These are phyloP conservation scores for Eubasilissa regina DNA, from an alignment of 1,140 invertebrate species.

Conservation along the genomic window DNA sequence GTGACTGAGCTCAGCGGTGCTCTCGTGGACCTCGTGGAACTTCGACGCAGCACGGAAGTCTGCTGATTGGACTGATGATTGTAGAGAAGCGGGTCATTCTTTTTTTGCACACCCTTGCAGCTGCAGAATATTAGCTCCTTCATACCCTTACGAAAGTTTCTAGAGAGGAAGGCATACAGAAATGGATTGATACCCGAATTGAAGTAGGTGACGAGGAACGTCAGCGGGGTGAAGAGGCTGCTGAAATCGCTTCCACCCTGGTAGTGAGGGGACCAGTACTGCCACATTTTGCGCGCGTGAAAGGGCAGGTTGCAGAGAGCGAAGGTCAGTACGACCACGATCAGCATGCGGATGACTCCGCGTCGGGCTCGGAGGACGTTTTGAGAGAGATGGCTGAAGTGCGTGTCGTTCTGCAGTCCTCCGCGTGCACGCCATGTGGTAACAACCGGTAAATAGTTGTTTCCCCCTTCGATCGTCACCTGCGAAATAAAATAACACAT, in stretches of 20 bases:
- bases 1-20: conserved; percentile 71
- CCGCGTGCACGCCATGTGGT: conserved; percentile 63
- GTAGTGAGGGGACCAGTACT: conserved; percentile 79
- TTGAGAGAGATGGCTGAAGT: conserved; percentile 75
- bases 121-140: conserved; percentile 77
- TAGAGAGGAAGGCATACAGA: conserved; percentile 88
- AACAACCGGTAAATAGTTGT: conserved; percentile 61
- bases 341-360: conserved; percentile 85
- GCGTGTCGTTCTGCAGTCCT: conserved; percentile 55
- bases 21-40: conserved; percentile 70
- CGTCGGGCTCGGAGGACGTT: conserved; percentile 80
- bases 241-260: conserved; percentile 79
- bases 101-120: conserved; percentile 65
- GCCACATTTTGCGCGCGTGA: conserved; percentile 88
- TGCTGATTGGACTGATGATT: conserved; percentile 66
- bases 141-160: conserved; percentile 83
- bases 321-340: conserved; percentile 87
- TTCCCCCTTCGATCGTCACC: conserved; percentile 67
- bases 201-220: conserved; percentile 86
- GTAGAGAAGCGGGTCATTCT: conserved; percentile 66
- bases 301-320: conserved; percentile 89
- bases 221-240: conserved; percentile 85
- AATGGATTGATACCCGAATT: conserved; percentile 90
- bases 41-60: conserved; percentile 63
- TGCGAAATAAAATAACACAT: conserved; percentile 46